These are phyloP conservation scores for Oegoconia quadripuncta DNA, from an alignment of 2,888 invertebrate species.

Conservation along the genomic window DNA sequence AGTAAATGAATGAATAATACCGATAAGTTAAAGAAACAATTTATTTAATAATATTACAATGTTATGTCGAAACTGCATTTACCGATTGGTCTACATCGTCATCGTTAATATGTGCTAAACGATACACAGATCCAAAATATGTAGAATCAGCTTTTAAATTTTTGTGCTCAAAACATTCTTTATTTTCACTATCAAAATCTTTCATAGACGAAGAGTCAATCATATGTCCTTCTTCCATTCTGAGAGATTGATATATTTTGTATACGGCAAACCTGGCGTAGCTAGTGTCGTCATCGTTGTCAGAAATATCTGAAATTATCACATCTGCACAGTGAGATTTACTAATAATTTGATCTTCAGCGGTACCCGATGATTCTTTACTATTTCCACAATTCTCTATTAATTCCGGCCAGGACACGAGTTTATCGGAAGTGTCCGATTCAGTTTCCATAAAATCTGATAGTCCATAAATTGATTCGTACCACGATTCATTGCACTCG, in stretches of 20 bases:
- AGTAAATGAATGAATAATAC: no score
- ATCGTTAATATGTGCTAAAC: conserved; percentile 48
- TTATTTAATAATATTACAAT: neutral
- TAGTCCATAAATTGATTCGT: conserved; percentile 61
- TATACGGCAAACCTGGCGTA: conserved; percentile 61
- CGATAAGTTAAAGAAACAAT: neutral
- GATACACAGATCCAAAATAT: conserved; percentile 46
- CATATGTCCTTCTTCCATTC: conserved; percentile 38
- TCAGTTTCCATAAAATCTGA: conserved; percentile 35
- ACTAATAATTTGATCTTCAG: conserved; percentile 46
- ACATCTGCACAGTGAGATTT: conserved; percentile 25
- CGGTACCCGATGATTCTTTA: conserved; percentile 20
- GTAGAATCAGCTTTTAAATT: conserved; percentile 27
- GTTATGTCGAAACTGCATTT: conserved; percentile 37
- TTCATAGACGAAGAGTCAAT: conserved; percentile 63
- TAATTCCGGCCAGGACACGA: no score
- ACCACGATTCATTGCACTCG: conserved; percentile 48
- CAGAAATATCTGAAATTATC: conserved; percentile 35
- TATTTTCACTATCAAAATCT: conserved; percentile 36
- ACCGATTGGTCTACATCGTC: conserved; percentile 47
- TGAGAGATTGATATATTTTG: conserved; percentile 56
- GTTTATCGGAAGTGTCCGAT: conserved; percentile 13
- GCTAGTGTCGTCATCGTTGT: conserved; percentile 35
- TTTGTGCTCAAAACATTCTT: conserved; percentile 25
- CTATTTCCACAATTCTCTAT: neutral